Percentiles rank a stretch among this genome's conserved stretches.
Conservation (phyloP, 2,888 invertebrate genomes). For the Dioctria rufipes region DNA sequence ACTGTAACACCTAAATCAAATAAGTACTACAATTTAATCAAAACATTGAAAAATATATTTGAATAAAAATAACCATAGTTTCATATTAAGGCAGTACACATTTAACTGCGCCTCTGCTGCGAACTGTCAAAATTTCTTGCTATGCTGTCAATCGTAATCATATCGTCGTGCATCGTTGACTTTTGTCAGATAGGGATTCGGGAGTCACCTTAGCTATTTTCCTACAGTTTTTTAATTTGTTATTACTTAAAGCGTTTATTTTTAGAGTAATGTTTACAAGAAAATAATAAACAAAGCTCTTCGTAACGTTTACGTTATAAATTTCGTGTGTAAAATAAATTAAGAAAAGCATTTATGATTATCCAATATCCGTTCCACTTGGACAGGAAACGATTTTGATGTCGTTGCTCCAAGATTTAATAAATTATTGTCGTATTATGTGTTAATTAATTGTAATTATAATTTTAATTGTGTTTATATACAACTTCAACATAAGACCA, state of each 20-base stretch:
- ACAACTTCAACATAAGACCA: no score
- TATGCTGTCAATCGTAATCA: conserved; percentile 1
- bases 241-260: conserved; percentile 21
- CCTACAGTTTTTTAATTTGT: not conserved
- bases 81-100: no score
- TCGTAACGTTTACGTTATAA: not conserved
- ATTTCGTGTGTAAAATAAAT: no score
- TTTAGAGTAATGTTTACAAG: conserved; percentile 41
- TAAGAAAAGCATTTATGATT: not conserved
- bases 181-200: conserved; percentile 14
- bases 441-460: not conserved
- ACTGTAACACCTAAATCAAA: no score
- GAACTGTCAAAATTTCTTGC: conserved; percentile 3
- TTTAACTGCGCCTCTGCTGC: no score
- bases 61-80: no score
- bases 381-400: conserved; percentile 25
- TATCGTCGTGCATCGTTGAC: not conserved
- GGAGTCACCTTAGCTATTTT: not conserved
- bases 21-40: no score
- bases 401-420: conserved; percentile 24
- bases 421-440: not conserved
- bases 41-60: no score
- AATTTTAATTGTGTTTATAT: no score
- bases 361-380: not conserved
- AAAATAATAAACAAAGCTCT: conserved; percentile 23